A percentile compares a stretch with the other conserved stretches of the same genome.
Evolutionary conservation across 2,113 vertebrate genomes (phyloP).

Genomic region (Atrichornis clamosus): DNA sequence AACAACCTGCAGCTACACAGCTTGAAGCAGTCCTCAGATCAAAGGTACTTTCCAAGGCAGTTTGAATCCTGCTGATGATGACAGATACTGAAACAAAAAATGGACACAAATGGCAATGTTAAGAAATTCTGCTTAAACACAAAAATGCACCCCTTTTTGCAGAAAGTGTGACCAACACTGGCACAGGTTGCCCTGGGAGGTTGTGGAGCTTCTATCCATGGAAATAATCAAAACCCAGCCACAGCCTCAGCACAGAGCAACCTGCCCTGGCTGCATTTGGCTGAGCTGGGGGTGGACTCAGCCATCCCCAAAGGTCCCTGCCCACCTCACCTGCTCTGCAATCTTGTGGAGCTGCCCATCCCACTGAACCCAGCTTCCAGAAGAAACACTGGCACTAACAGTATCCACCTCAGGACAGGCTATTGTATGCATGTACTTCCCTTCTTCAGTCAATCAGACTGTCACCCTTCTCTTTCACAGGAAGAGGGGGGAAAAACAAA

Average conservation of each 20-base stretch:
- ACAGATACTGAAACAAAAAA: neutral
- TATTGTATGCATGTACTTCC: rapidly evolving
- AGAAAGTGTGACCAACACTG: neutral
- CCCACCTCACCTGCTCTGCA: neutral
- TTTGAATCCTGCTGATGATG: neutral
- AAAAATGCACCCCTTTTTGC: neutral
- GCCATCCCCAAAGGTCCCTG: neutral
- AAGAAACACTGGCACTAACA: neutral
- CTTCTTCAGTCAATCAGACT: neutral
- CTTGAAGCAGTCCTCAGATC: neutral
- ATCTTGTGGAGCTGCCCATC: neutral
- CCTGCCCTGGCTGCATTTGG: neutral
- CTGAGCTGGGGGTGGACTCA: rapidly evolving
- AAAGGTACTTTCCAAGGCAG: neutral
- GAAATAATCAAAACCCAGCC: neutral
- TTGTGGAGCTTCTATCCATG: neutral
- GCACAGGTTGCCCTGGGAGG: neutral
- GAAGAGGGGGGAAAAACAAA: too few species aligned
- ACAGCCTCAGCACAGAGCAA: neutral
- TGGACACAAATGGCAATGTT: neutral
- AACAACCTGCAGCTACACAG: neutral
- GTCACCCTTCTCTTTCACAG: neutral
- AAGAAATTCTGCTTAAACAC: neutral
- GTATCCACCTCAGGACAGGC: neutral
- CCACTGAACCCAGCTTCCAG: neutral